phyloP scores from a whole-genome alignment of 2,888 invertebrate species.

The Cerastis rubricosa region DNA sequence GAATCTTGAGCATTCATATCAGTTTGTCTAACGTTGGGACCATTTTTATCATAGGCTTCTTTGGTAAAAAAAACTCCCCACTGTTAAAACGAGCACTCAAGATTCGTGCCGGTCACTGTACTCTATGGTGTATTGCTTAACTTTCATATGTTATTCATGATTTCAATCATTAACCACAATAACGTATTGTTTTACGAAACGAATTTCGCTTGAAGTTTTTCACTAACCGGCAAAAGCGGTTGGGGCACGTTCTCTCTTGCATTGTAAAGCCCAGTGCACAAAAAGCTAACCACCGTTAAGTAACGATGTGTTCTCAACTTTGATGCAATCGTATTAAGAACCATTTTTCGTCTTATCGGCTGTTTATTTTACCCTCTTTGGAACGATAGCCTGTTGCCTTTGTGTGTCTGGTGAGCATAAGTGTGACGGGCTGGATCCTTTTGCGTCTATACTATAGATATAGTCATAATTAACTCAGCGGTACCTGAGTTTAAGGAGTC shows the following conservation, averaged over 20 bases:
- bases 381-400: conserved; percentile 82
- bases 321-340: conserved; percentile 77
- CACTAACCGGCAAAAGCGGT: conserved; percentile 86
- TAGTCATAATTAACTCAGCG: conserved; percentile 86
- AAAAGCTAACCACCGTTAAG: conserved; percentile 74
- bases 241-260: conserved; percentile 89
- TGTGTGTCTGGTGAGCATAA: conserved; percentile 88
- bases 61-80: conserved; percentile 3
- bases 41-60: neutral
- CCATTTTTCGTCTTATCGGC: conserved; percentile 74
- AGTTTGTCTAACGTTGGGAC: neutral
- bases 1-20: conserved; percentile 2
- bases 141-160: conserved; percentile 13
- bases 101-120: conserved; percentile 15
- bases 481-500: conserved; percentile 85
- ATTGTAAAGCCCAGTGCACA: conserved; percentile 75
- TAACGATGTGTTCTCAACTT: conserved; percentile 76
- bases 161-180: conserved; percentile 53
- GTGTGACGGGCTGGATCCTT: conserved; percentile 89
- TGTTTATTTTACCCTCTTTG: conserved; percentile 78
- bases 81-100: neutral
- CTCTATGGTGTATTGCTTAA: neutral
- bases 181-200: conserved; percentile 68
- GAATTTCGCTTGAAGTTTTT: conserved; percentile 78
- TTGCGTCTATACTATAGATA: conserved; percentile 78